A percentile compares a stretch with the other conserved stretches of the same genome.
These are phyloP conservation scores for Seriola dumerili DNA, from an alignment of 2,113 vertebrate genomes.

Conservation along the genomic window DNA sequence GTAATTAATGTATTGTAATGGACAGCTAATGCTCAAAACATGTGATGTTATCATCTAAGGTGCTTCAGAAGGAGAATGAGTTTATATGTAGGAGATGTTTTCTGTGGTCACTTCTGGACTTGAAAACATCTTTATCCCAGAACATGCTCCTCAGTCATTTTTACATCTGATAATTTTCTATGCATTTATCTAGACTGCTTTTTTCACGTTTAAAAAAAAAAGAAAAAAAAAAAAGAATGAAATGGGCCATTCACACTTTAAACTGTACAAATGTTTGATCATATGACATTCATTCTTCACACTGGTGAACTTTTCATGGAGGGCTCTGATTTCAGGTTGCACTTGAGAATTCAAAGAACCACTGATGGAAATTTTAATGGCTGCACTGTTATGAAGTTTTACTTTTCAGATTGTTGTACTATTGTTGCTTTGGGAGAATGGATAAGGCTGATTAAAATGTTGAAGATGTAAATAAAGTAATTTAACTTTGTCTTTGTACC, in stretches of 20 bases:
- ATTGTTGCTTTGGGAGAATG: slow-evolving; percentile 22
- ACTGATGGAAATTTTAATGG: slow-evolving; percentile 45
- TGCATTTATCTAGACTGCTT: neutral
- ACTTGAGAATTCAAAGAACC: slow-evolving; percentile 39
- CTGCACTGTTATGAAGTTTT: slow-evolving; percentile 23
- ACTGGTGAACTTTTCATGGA: slow-evolving; percentile 17
- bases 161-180: slow-evolving; percentile 18
- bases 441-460: neutral
- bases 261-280: slow-evolving; percentile 1
- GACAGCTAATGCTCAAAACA: slow-evolving; percentile 2
- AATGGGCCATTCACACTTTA: neutral
- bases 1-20: slow-evolving; percentile 5
- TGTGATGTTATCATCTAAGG: slow-evolving; percentile 10
- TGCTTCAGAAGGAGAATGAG: neutral
- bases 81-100: neutral
- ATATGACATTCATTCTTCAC: slow-evolving; percentile 5
- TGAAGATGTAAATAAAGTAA: slow-evolving; percentile 24
- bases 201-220: neutral
- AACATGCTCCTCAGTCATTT: neutral
- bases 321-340: slow-evolving; percentile 16
- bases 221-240: neutral
- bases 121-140: neutral
- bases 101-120: neutral
- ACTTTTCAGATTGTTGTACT: slow-evolving; percentile 6
- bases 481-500: neutral